Evolutionary conservation across 2,113 vertebrate species (phyloP).

Genomic region (Neolamprologus brichardi): DNA sequence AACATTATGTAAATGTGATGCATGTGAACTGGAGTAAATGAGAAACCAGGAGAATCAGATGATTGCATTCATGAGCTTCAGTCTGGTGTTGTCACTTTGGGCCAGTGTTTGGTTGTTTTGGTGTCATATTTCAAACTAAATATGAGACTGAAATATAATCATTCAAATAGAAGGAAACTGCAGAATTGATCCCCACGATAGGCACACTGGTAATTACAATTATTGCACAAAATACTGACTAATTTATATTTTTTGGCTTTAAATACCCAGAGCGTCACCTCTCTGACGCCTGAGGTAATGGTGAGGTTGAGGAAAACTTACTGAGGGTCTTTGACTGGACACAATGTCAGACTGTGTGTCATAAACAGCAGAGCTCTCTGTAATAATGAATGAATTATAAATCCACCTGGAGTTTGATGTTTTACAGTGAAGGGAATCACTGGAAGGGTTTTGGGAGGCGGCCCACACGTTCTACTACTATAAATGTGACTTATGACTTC

Average conservation of each 20-base stretch:
- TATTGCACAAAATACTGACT: neutral
- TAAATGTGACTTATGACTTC: neutral
- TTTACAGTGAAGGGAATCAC: neutral
- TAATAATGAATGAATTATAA: neutral
- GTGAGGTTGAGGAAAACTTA: neutral
- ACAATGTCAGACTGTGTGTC: neutral
- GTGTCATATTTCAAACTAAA: neutral
- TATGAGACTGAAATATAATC: neutral
- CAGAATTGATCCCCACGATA: neutral
- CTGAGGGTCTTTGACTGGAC: neutral
- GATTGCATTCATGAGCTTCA: neutral
- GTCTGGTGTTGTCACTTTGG: neutral
- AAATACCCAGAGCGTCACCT: neutral
- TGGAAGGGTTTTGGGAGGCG: accelerated
- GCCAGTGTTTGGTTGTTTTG: neutral
- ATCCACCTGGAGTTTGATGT: neutral
- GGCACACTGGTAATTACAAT: neutral
- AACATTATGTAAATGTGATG: accelerated
- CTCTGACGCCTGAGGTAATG: neutral
- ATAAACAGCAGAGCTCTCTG: neutral
- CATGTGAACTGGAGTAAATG: neutral
- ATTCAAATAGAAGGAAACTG: neutral
- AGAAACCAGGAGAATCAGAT: neutral
- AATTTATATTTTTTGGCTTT: neutral
- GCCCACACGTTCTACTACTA: neutral